Evolutionary conservation across 2,888 invertebrate genomes (phyloP).

Genomic region (Aelia acuminata): DNA sequence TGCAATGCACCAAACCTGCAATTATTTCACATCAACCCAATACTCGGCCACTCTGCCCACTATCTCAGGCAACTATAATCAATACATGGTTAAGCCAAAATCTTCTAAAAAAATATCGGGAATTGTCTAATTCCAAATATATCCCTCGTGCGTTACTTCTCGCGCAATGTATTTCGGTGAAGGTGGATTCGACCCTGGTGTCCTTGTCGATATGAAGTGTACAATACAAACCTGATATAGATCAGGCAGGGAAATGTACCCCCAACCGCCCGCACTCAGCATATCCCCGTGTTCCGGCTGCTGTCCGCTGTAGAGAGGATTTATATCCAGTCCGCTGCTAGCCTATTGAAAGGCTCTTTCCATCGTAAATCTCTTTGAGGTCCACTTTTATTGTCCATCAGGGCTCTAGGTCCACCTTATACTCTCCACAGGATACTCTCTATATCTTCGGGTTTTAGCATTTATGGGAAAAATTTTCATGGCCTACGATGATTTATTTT

Average conservation of each 20-base stretch:
- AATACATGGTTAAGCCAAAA: no score
- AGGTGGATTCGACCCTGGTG: neutral
- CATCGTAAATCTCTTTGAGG: neutral
- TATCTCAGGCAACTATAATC: no score
- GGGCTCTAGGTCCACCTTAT: neutral
- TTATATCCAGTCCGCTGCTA: neutral
- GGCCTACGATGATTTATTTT: neutral
- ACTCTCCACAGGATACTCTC: neutral
- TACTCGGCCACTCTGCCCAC: no score
- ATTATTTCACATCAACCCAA: no score
- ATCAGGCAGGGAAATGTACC: neutral
- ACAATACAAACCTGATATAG: neutral
- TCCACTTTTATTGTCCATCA: slow-evolving; percentile 29
- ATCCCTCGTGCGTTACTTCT: neutral
- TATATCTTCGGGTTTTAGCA: neutral
- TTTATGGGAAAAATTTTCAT: neutral
- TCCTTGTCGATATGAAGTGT: neutral
- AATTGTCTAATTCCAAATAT: no score
- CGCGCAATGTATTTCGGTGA: neutral
- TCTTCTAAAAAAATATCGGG: no score
- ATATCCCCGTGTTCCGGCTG: neutral
- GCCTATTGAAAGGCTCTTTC: slow-evolving; percentile 33
- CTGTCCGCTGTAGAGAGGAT: slow-evolving; percentile 19
- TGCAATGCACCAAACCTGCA: no score
- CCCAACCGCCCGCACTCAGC: neutral